These are phyloP conservation scores for Dolichoris vasculosae DNA, from an alignment of 1,140 invertebrate species.

Conservation along the genomic window DNA sequence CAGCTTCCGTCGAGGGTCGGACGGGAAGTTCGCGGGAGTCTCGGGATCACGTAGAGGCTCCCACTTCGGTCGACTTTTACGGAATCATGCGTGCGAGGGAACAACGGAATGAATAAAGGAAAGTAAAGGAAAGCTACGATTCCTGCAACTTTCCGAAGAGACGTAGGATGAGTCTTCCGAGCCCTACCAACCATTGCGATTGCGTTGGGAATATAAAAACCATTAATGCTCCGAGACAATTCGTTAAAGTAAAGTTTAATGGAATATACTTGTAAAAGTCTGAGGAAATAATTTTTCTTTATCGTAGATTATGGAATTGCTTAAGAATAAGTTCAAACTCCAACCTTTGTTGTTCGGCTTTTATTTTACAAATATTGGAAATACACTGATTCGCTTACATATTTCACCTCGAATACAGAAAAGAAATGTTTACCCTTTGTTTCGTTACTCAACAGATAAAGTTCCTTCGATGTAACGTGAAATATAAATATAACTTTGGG, in stretches of 20 bases:
- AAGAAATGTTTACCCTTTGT: background rate
- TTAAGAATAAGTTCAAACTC: background rate
- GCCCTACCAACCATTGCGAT: background rate
- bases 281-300: background rate
- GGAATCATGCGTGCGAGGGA: background rate
- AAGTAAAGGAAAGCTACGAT: background rate
- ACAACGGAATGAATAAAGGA: background rate
- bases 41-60: background rate
- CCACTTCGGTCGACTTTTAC: background rate
- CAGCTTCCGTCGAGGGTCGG: background rate
- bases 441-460: background rate
- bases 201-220: background rate
- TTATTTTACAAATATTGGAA: background rate
- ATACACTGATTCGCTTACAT: too few species aligned
- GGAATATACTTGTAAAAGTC: background rate
- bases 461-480: background rate
- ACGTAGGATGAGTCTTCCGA: background rate
- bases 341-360: background rate
- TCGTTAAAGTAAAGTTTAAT: background rate
- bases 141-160: background rate
- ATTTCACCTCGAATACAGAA: too few species aligned
- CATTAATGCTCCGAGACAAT: too few species aligned
- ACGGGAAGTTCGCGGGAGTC: background rate
- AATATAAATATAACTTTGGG: background rate
- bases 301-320: background rate